These are phyloP conservation scores for Champsocephalus gunnari DNA, from an alignment of 2,797 vertebrate genomes.

Conservation along the genomic window DNA sequence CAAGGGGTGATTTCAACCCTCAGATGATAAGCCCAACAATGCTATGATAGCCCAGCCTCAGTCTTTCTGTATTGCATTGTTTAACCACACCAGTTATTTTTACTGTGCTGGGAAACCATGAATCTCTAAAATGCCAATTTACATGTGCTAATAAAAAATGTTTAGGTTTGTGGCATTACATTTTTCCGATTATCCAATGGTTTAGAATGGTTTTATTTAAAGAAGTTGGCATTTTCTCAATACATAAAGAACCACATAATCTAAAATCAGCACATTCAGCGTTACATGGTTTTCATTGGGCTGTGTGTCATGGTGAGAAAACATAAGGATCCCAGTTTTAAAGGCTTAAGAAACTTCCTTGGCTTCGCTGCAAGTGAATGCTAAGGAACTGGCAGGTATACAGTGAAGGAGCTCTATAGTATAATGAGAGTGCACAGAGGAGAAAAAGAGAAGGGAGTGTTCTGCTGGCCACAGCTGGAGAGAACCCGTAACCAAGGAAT, in stretches of 20 bases:
- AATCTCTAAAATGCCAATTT: background rate
- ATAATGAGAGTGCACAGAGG: conserved; percentile 56
- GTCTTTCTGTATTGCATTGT: conserved; percentile 40
- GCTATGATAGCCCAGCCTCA: conserved; percentile 20
- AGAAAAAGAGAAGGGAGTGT: conserved; percentile 62
- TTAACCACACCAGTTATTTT: conserved; percentile 9
- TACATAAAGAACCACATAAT: background rate
- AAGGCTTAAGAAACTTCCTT: conserved; percentile 9
- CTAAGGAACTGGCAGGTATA: conserved; percentile 15
- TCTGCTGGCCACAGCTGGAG: conserved; percentile 75
- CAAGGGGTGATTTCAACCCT: conserved; percentile 19
- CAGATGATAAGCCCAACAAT: conserved; percentile 8
- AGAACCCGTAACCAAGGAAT: conserved; percentile 81
- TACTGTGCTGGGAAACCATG: conserved; percentile 29
- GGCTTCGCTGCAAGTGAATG: background rate
- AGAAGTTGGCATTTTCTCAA: background rate
- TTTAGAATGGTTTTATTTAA: background rate
- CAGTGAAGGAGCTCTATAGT: conserved; percentile 53
- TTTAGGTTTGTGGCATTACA: background rate
- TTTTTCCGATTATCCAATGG: background rate
- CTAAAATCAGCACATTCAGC: background rate
- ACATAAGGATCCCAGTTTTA: background rate
- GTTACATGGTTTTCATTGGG: conserved; percentile 2
- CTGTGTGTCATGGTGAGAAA: background rate
- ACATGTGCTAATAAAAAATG: background rate